These are phyloP conservation scores for Zaprionus davidi DNA, from an alignment of 1,140 invertebrate genomes.

Conservation along the genomic window DNA sequence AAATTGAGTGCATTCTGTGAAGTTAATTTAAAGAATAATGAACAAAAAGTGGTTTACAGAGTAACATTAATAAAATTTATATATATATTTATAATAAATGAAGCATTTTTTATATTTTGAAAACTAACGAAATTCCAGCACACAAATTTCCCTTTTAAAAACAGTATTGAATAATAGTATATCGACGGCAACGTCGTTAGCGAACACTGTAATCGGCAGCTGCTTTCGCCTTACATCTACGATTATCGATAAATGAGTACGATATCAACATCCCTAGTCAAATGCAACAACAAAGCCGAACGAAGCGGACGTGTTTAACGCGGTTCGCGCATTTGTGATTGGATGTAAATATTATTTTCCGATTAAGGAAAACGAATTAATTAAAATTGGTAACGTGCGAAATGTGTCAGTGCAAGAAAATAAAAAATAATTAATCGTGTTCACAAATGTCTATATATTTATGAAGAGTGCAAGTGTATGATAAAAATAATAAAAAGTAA, in stretches of 20 bases:
- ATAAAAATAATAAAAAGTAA: conserved; percentile 26
- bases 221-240: too few species aligned
- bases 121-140: background rate
- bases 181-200: background rate
- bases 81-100: background rate
- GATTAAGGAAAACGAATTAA: conserved; percentile 11
- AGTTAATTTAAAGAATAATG: background rate
- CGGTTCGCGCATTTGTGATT: conserved; percentile 32
- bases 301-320: conserved; percentile 28
- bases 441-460: conserved; percentile 21
- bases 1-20: background rate
- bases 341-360: conserved; percentile 33
- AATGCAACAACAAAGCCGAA: conserved; percentile 49
- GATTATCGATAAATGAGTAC: conserved; percentile 8
- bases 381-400: conserved; percentile 15
- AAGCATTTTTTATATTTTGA: background rate
- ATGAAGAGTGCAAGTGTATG: conserved; percentile 21
- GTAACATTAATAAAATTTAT: background rate
- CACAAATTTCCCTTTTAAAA: background rate
- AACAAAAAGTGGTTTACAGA: background rate
- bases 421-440: conserved; percentile 14
- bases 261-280: conserved; percentile 24
- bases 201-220: conserved; percentile 3
- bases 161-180: background rate
- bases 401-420: conserved; percentile 22